Evolutionary conservation across 2,113 vertebrate genomes (phyloP).

Genomic region (Butastur rufipennis): DNA sequence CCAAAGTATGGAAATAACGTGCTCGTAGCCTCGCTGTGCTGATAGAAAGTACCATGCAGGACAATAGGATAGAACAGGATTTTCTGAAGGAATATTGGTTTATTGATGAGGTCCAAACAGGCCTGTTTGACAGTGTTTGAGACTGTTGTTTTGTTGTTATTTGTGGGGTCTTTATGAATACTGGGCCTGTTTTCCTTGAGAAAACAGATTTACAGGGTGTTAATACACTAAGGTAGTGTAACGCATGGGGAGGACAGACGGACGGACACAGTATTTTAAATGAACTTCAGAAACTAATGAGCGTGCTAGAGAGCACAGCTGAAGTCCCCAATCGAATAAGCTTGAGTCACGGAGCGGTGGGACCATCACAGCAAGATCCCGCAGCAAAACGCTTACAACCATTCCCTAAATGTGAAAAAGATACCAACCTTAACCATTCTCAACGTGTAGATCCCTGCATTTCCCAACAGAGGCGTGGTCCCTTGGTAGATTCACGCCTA

Average conservation of each 20-base stretch:
- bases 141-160: not conserved
- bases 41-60: not conserved
- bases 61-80: not conserved
- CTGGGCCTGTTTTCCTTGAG: not conserved
- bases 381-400: not conserved
- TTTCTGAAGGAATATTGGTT: not conserved
- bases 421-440: not conserved
- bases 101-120: not conserved
- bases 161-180: not conserved
- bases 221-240: not conserved
- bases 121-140: not conserved
- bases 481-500: not conserved
- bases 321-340: fast-evolving
- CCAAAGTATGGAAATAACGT: not conserved
- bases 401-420: not conserved
- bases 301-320: fast-evolving
- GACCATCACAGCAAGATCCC: not conserved
- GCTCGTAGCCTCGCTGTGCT: fast-evolving
- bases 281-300: not conserved
- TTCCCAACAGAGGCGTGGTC: not conserved
- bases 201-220: not conserved
- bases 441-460: not conserved
- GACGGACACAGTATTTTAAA: not conserved
- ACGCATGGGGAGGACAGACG: fast-evolving
- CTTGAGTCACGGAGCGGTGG: fast-evolving